Evolutionary conservation across 2,888 invertebrate species (phyloP), one percentile per base, ranked within the genome.

Genomic region (Rugalucina vietnamica): DNA sequence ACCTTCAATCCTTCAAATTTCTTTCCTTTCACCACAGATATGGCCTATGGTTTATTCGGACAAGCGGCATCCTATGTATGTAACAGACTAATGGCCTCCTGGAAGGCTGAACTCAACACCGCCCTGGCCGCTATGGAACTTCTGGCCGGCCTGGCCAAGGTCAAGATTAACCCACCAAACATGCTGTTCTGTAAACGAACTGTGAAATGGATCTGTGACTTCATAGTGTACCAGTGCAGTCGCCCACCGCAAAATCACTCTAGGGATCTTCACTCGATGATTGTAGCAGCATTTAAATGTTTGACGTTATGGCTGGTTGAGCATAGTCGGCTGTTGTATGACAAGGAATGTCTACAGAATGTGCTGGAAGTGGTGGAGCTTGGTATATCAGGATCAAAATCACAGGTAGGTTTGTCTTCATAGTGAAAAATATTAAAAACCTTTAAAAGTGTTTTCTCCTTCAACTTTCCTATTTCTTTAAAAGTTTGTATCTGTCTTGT

Each of bases 161-260:
- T 93, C 36, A 86, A 86, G 37, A 92, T 94, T 73, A 91, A 90
- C 69, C 92, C 92, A 14, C 91, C 93, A 29, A 93, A 93, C 88
- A 88, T 91, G 78, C 87, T 93, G 70, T 94, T 94, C 93, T 94
- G 94, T 85, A 95, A 94, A 82, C 90, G 94, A 5, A 94, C 94
- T 21, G 98, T 99, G 32, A 98, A 98, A 93, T 99, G 99, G 98
- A 97, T 99, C 81, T 99, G 99, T 95, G 98, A 99, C 96, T 99
- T 99, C 95, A 99, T 99, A 92, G 97, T 98, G 78, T 97, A 97
- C 95, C 96, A 97, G 97, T 92, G 97, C 98, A 88, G 99, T 98
- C 78, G 99, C 98, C 78, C 98, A 97, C 81, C 98, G 97, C 65
- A 99, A 14, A 87, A 87, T 88, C 99, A 99, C 95, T 98, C 98